Evolutionary conservation across 92 coral and sea anemone species (phyloP), one percentile per base, ranked within the genome.

Genomic region (Phenganax subtilis): DNA sequence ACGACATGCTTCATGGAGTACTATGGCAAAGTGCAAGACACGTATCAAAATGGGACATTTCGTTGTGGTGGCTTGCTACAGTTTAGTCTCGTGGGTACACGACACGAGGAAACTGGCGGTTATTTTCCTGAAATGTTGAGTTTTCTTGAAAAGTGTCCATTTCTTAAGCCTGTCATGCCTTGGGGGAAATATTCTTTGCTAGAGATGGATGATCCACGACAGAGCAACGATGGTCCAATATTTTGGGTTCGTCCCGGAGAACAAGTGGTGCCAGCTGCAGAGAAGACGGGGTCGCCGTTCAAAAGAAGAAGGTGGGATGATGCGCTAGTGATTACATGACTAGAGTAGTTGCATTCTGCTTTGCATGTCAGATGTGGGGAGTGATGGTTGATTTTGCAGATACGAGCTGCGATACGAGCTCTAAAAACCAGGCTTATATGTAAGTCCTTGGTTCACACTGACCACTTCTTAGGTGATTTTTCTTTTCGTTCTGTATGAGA

Each of bases 201-300:
- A 68, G 89, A 85, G 59, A 80, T 92, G 78, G 90, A 82, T 64
- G 86, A 92, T 14, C 90, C 93, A 17, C 84, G 81, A 68, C 88
- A 82, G 66, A 96, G 99, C 87, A 96, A 96, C 76, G 99, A 96
- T 85, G 99, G 99, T n/a, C 99, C 99, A n/a, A 96, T 96, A 68
- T 73, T 96, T 52, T 96, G 99, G 99, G 96, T 96, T 7, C 87
- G 99, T 17, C 99, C 99, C 14, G 99, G 99, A 15, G 99, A 96
- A 67, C 99, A 92, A 84, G 86, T 89, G 62, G 86, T 96, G 57
- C 99, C 99, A 8, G 93, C 99, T 51, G 93, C 99, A 2, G 99
- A 96, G 15, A 75, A 84, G 51, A 85, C 92, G 57, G 90, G 86
- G 70, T 96, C 99, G 25, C 99, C 99, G 14, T 88, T 87, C 86